These are phyloP conservation scores for Xiphophorus maculatus DNA, from an alignment of 2,113 vertebrate genomes.

Conservation along the genomic window DNA sequence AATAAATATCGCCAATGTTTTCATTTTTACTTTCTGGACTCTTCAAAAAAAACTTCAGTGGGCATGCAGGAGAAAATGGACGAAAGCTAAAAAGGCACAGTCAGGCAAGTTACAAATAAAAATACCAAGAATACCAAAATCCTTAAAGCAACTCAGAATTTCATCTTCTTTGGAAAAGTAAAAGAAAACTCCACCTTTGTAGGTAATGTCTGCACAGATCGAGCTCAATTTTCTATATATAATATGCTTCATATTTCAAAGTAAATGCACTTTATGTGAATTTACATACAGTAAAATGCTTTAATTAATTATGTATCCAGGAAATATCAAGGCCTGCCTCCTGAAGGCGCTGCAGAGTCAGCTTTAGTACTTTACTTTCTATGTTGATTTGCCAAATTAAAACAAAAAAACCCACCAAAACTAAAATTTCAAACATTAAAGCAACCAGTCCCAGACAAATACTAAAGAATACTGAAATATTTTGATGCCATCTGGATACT, in stretches of 20 bases:
- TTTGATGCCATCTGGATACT: constrained; percentile 27
- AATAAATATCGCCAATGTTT: constrained; percentile 58
- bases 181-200: neutral
- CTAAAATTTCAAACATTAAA: constrained; percentile 23
- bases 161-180: constrained; percentile 7
- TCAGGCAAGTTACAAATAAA: constrained; percentile 3
- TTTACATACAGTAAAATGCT: constrained; percentile 1
- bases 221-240: neutral
- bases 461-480: constrained; percentile 33
- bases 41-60: constrained; percentile 31
- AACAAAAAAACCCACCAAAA: neutral
- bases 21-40: constrained; percentile 28
- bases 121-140: constrained; percentile 14
- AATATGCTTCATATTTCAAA: constrained; percentile 1
- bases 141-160: constrained; percentile 38
- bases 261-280: neutral
- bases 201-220: neutral
- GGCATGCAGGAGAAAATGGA: constrained; percentile 27
- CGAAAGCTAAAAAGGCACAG: constrained; percentile 15
- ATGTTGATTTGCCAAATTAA: neutral
- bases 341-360: neutral
- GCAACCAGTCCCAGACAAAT: constrained; percentile 7
- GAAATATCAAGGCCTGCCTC: neutral
- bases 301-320: neutral
- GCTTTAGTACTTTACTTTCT: neutral